Conservation (phyloP, 1,140 invertebrate genomes). For the Nymphalis io region DNA sequence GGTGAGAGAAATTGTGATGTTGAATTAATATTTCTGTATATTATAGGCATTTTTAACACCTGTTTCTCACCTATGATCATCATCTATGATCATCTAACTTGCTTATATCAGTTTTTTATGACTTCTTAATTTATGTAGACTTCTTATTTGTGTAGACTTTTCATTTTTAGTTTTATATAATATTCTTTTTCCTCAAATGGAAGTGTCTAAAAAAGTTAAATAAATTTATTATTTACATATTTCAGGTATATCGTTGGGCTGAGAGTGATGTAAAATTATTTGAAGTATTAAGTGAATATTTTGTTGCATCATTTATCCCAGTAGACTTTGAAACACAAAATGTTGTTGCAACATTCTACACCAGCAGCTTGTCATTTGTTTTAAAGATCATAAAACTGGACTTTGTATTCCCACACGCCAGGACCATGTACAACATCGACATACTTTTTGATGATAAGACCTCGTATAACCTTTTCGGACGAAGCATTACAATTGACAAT, state of each 20-base stretch:
- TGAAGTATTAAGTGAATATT: constrained; percentile 56
- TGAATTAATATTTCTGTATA: too few species aligned
- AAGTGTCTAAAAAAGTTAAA: too few species aligned
- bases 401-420: constrained; percentile 63
- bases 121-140: too few species aligned
- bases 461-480: constrained; percentile 58
- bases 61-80: too few species aligned
- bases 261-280: constrained; percentile 50
- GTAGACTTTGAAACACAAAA: constrained; percentile 49
- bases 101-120: too few species aligned
- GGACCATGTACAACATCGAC: constrained; percentile 63
- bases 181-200: too few species aligned
- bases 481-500: constrained; percentile 55
- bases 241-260: constrained; percentile 65
- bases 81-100: too few species aligned
- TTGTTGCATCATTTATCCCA: constrained; percentile 52
- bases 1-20: constrained; percentile 42
- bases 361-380: constrained; percentile 57
- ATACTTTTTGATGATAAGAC: constrained; percentile 66
- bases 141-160: too few species aligned
- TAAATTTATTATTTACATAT: constrained; percentile 18
- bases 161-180: too few species aligned
- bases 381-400: constrained; percentile 61
- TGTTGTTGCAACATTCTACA: constrained; percentile 58
- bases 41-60: background rate